Percentiles rank a stretch among this genome's conserved stretches.
Evolutionary conservation across 2,888 invertebrate genomes (phyloP).

Genomic region (Chironomus tentans): DNA sequence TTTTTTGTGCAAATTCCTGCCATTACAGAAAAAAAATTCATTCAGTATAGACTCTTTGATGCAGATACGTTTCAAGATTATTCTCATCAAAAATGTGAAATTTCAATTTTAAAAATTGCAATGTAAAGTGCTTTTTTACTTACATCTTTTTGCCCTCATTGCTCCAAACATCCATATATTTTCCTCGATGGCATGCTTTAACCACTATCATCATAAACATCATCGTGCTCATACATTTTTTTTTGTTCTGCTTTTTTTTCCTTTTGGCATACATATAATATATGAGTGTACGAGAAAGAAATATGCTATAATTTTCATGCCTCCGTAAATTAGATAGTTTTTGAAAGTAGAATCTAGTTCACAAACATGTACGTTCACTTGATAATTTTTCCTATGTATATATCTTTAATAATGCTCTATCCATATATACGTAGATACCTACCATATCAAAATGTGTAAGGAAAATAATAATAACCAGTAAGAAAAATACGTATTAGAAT

Average conservation of each 20-base stretch:
- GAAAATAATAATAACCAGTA: too few relatives aligned
- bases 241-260: not conserved
- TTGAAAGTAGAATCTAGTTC: conserved; percentile 19
- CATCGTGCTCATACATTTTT: not conserved
- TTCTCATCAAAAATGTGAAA: too few relatives aligned
- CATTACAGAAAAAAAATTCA: too few relatives aligned
- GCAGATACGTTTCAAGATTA: too few relatives aligned
- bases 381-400: too few relatives aligned
- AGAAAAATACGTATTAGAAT: too few relatives aligned
- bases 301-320: conserved; percentile 20
- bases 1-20: too few relatives aligned
- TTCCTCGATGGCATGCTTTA: not conserved
- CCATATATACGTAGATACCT: too few relatives aligned
- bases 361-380: not conserved
- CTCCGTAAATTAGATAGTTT: conserved; percentile 15
- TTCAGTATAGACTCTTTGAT: too few relatives aligned
- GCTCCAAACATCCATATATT: not conserved
- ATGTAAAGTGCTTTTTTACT: not conserved
- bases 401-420: too few relatives aligned
- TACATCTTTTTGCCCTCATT: not conserved
- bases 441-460: too few relatives aligned
- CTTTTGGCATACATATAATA: not conserved
- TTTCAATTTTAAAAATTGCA: too few relatives aligned
- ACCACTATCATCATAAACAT: not conserved
- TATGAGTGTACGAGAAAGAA: not conserved